A percentile compares a stretch with the other conserved stretches of the same genome.
Evolutionary conservation across 2,113 vertebrate species (phyloP).

Genomic region (Crocuta crocuta): DNA sequence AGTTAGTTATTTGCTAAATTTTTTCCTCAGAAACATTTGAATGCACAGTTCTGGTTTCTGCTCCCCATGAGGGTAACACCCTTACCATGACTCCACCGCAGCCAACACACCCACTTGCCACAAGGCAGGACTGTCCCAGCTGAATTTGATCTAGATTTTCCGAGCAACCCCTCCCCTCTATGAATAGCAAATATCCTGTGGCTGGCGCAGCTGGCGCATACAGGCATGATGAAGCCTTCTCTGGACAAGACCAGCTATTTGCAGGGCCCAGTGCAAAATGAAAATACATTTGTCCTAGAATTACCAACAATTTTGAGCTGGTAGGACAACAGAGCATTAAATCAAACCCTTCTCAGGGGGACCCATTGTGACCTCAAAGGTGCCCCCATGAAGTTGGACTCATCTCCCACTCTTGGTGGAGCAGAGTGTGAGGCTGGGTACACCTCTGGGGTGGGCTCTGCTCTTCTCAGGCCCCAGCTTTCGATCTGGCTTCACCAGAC

Average conservation of each 20-base stretch:
- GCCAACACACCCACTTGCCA: accelerated
- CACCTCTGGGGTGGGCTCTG: background rate
- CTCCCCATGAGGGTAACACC: accelerated
- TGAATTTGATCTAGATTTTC: background rate
- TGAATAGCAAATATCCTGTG: background rate
- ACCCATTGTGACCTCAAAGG: accelerated
- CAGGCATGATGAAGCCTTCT: background rate
- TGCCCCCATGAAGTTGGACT: accelerated
- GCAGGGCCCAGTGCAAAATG: background rate
- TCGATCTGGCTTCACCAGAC: background rate
- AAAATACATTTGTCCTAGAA: background rate
- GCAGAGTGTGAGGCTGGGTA: background rate
- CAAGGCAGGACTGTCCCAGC: too few relatives aligned
- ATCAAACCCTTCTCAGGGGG: background rate
- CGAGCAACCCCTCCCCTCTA: background rate
- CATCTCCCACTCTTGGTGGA: background rate
- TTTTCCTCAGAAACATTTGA: background rate
- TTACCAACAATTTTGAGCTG: background rate
- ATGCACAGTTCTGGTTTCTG: background rate
- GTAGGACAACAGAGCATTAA: accelerated
- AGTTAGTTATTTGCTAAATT: background rate
- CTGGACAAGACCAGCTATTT: background rate
- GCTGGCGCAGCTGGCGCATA: too few relatives aligned
- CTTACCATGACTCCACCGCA: background rate
- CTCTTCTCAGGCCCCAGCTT: background rate